Percentiles rank a stretch among this genome's conserved stretches.
Conservation (phyloP, 2,797 vertebrate genomes). For the Anguilla megastoma region DNA sequence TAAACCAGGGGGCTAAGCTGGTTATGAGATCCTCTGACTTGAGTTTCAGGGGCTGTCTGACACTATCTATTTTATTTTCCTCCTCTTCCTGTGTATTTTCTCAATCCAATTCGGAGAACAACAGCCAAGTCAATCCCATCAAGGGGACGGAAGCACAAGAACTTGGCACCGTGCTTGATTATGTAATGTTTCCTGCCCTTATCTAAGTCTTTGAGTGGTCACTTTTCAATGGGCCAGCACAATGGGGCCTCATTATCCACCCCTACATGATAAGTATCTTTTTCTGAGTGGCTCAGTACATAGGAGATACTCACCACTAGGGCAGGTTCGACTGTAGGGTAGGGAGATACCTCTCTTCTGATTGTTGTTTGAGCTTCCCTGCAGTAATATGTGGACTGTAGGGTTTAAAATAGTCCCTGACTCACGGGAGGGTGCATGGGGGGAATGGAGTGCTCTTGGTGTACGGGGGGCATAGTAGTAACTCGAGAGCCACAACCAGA, state of each 20-base stretch:
- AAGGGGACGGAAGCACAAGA: neutral
- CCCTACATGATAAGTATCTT: neutral
- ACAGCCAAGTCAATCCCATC: neutral
- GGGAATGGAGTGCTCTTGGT: too few species aligned
- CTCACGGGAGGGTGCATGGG: neutral
- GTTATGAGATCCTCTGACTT: conserved; percentile 31
- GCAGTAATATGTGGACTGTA: neutral
- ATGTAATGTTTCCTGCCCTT: neutral
- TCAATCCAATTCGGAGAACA: neutral
- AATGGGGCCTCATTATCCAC: neutral
- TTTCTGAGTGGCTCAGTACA: neutral
- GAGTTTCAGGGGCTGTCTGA: conserved; percentile 25
- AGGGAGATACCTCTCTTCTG: too few species aligned
- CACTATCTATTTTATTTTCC: neutral
- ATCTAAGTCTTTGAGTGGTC: neutral
- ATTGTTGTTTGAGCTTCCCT: neutral
- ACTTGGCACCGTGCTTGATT: neutral
- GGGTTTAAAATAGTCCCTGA: neutral
- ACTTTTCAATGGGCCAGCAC: neutral
- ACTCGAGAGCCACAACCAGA: neutral
- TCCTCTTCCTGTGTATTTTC: neutral
- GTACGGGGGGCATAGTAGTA: neutral
- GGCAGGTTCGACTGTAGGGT: too few species aligned
- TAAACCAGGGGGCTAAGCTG: neutral
- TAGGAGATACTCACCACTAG: too few species aligned